A percentile compares a stretch with the other conserved stretches of the same genome.
Conservation (phyloP, 2,113 vertebrate species). For the Pheucticus melanocephalus region DNA sequence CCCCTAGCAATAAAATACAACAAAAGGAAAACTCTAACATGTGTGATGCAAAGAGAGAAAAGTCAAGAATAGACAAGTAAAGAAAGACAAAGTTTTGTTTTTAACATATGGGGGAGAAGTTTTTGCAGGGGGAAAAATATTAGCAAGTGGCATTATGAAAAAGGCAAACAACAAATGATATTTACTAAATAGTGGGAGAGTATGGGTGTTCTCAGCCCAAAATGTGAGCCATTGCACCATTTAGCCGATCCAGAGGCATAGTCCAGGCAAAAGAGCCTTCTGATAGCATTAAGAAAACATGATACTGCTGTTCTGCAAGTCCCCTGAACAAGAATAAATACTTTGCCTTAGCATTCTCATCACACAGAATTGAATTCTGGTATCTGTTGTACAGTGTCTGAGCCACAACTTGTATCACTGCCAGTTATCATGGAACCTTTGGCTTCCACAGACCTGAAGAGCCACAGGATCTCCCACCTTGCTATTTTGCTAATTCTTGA, state of each 20-base stretch:
- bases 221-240: neutral
- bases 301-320: neutral
- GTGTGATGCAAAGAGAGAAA: neutral
- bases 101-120: neutral
- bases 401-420: neutral
- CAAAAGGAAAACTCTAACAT: conserved; percentile 3
- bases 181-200: neutral
- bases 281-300: neutral
- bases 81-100: neutral
- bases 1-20: conserved; percentile 32
- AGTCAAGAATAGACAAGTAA: neutral
- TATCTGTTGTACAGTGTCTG: neutral
- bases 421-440: neutral
- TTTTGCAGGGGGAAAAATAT: neutral
- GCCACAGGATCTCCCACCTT: neutral
- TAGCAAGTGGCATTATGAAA: neutral
- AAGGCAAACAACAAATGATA: neutral
- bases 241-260: neutral
- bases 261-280: neutral
- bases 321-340: neutral
- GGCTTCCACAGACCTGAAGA: neutral
- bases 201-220: neutral
- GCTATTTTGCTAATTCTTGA: neutral
- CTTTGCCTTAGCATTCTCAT: neutral
- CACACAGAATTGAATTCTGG: neutral